Evolutionary conservation across 1,140 invertebrate genomes (phyloP), one percentile per base, ranked within the genome.

Genomic region (Zaprionus vittiger): DNA sequence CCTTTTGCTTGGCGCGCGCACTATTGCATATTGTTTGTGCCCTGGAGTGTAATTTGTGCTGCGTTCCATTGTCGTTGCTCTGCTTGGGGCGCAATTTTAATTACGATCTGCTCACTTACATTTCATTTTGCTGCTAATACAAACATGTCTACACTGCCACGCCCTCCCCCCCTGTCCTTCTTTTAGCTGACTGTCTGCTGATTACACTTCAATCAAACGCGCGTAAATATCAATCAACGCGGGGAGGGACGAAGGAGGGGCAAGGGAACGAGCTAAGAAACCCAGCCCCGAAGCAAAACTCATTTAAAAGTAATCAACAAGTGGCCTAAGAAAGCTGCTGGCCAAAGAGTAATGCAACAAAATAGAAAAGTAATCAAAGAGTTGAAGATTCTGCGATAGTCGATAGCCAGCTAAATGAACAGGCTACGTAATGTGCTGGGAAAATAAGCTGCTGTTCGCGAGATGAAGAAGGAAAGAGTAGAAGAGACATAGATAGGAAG

Each of bases 281-380:
- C 69, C 41, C 41, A 17, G 84, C 84, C 80, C 62, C 49, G 41
- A 31, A 79, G 81, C 75, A 70, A 82, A 89, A 89, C 85, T 90
- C 86, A 90, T 91, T 90, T 85, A 90, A 90, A 89, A 90, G 81
- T 90, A 90, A 89, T 90, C 85, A 89, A 89, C 81, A 89, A 89
- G 85, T 81, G 74, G 72, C 79, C 66, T 28, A 70, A 61, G 73
- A 83, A 75, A 56, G 52, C 28, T 66, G 54, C 54, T 12, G 47
- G 47, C 47, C 20, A 73, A 71, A 66, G 34, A 47, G 41, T 44
- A 28, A 22, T 38, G 60, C 73, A 75, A 64, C 60, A 47, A 64
- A 65, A 72, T 47, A 56, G 54, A 65, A 69, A 56, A 55, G 55
- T 61, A 80, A 67, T 66, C 67, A 67, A 77, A 69, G 54, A 73